These are phyloP conservation scores for Falco berigora DNA, from an alignment of 2,797 vertebrate genomes.

Conservation along the genomic window DNA sequence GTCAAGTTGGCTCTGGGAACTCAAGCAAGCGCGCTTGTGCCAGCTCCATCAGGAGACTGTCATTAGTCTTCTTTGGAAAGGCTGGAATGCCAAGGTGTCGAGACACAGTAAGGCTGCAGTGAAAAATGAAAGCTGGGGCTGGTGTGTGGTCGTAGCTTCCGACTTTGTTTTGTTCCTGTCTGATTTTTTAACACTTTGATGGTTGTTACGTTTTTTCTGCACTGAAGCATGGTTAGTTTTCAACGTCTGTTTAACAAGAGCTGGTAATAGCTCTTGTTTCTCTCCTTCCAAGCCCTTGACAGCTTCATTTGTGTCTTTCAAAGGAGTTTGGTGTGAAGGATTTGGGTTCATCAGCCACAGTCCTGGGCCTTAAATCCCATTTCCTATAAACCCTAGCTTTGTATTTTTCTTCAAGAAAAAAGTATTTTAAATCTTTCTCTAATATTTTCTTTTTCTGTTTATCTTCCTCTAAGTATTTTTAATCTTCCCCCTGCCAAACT, in stretches of 20 bases:
- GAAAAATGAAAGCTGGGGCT: neutral
- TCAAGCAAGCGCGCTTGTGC: neutral
- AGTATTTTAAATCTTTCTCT: neutral
- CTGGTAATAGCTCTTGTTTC: neutral
- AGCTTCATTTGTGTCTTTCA: neutral
- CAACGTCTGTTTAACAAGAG: neutral
- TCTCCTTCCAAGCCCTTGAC: neutral
- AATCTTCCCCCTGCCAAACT: neutral
- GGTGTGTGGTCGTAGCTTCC: neutral
- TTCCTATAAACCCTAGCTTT: neutral
- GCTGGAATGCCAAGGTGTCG: slow-evolving; percentile 15
- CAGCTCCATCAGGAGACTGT: slow-evolving; percentile 38
- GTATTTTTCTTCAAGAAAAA: neutral
- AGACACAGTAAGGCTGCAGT: neutral
- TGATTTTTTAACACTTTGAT: neutral
- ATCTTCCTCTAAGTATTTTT: neutral
- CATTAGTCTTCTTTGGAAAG: slow-evolving; percentile 33
- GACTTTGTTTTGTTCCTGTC: neutral
- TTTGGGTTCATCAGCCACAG: neutral
- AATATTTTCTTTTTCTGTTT: neutral
- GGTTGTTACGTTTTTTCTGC: neutral
- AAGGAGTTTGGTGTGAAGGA: neutral
- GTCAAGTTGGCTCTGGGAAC: slow-evolving; percentile 31
- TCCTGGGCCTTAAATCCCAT: neutral
- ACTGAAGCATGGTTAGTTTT: neutral